A percentile compares a stretch with the other conserved stretches of the same genome.
Evolutionary conservation across 2,888 invertebrate genomes (phyloP).

Genomic region (Blera fallax): DNA sequence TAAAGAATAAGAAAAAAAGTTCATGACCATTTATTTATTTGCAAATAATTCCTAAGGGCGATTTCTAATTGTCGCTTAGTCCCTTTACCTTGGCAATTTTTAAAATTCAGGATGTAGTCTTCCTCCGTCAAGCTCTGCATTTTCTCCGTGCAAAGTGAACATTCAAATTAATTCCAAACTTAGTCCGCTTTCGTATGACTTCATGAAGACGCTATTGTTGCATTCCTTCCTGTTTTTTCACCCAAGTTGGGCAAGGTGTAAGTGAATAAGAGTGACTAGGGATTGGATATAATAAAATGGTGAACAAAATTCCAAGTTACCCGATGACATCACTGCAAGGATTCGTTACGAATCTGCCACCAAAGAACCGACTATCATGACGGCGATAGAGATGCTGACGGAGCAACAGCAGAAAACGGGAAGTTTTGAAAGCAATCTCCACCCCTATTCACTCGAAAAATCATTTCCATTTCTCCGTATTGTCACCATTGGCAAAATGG

Average conservation of each 20-base stretch:
- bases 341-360: background rate
- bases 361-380: background rate
- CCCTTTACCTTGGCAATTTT: background rate
- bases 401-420: background rate
- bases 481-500: background rate
- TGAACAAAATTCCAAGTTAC: background rate
- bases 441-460: conserved; percentile 19
- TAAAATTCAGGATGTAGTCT: background rate
- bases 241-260: background rate
- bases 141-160: background rate
- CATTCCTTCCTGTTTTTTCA: background rate
- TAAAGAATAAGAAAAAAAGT: background rate
- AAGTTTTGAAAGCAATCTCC: background rate
- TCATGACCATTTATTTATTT: background rate
- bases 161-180: conserved; percentile 14
- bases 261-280: background rate
- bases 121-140: background rate
- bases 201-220: background rate
- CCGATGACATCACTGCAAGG: background rate
- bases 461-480: background rate
- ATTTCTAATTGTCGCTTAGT: background rate
- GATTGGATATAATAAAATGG: background rate
- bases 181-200: background rate
- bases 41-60: background rate
- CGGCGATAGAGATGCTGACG: background rate